Conservation (phyloP, 1,140 invertebrate genomes). For the Trigoniulus corallinus region DNA sequence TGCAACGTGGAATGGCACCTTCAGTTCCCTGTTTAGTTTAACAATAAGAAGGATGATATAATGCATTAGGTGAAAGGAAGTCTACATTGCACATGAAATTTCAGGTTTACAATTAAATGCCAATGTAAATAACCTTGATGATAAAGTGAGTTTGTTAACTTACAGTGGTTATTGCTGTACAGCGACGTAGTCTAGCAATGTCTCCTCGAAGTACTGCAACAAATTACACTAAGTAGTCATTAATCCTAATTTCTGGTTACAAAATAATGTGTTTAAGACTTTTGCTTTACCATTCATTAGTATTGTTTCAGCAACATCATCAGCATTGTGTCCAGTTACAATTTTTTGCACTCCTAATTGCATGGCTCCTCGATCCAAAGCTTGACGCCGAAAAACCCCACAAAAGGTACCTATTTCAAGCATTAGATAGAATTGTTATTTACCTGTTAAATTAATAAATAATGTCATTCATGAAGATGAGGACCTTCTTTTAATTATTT, state of each 20-base stretch:
- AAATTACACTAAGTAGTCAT: conserved; percentile 1
- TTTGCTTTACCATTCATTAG: conserved; percentile 62
- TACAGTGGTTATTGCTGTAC: conserved; percentile 75
- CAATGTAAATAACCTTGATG: conserved; percentile 1
- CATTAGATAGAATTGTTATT: neutral
- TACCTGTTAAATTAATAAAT: too few species aligned
- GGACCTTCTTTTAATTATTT: too few species aligned
- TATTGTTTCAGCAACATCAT: conserved; percentile 98
- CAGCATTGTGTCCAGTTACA: conserved; percentile 97
- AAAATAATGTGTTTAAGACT: neutral
- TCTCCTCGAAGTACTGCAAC: conserved; percentile 73
- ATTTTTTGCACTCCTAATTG: conserved; percentile 77
- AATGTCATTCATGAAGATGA: too few species aligned
- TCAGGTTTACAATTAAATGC: conserved; percentile 7
- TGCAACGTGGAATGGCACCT: conserved; percentile 77
- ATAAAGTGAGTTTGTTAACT: too few species aligned
- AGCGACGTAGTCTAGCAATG: conserved; percentile 77
- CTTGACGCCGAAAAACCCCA: conserved; percentile 91
- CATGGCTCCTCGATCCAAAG: conserved; percentile 81
- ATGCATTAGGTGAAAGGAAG: neutral
- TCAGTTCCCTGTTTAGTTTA: conserved; percentile 44
- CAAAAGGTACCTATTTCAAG: conserved; percentile 59
- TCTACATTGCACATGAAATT: neutral
- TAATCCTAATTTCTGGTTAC: neutral
- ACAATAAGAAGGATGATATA: conserved; percentile 1